Conservation (phyloP, 2,797 vertebrate species). For the Pampus argenteus region DNA sequence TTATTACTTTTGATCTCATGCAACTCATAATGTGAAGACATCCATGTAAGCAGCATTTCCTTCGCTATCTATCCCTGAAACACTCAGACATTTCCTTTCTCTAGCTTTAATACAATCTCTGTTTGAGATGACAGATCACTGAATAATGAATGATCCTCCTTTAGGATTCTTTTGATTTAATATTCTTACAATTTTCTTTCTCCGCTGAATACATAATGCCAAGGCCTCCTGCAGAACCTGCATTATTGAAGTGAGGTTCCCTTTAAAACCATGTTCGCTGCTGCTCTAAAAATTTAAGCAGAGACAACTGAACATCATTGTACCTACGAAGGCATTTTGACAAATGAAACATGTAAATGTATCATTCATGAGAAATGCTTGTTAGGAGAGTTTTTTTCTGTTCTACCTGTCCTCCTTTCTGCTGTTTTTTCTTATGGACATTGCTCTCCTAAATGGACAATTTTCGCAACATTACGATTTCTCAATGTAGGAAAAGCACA, state of each 20-base stretch:
- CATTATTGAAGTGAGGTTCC: conserved; percentile 58
- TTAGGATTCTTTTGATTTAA: conserved; percentile 37
- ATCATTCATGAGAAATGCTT: conserved; percentile 45
- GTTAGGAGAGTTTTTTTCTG: not conserved
- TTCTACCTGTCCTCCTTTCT: conserved; percentile 6
- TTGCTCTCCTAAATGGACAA: no score
- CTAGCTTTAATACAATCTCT: not conserved
- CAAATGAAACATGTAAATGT: no score
- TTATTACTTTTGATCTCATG: conserved; percentile 12
- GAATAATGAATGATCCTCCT: conserved; percentile 59
- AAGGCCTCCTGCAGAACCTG: conserved; percentile 16
- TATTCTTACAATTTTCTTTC: conserved; percentile 30
- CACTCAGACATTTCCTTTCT: conserved; percentile 11
- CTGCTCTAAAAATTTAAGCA: conserved; percentile 31
- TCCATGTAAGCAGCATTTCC: conserved; percentile 10
- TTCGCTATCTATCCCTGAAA: conserved; percentile 8
- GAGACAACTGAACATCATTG: conserved; percentile 1
- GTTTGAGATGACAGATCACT: conserved; percentile 49
- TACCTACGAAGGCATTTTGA: no score
- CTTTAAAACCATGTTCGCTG: conserved; percentile 25
- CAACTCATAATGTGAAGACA: conserved; percentile 1
- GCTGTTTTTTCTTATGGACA: no score
- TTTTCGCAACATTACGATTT: no score
- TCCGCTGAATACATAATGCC: conserved; percentile 28
- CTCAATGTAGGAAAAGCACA: no score